Base-by-base conservation (phyloP, 2,113 vertebrate genomes). In the Cyanoliseus patagonus region DNA sequence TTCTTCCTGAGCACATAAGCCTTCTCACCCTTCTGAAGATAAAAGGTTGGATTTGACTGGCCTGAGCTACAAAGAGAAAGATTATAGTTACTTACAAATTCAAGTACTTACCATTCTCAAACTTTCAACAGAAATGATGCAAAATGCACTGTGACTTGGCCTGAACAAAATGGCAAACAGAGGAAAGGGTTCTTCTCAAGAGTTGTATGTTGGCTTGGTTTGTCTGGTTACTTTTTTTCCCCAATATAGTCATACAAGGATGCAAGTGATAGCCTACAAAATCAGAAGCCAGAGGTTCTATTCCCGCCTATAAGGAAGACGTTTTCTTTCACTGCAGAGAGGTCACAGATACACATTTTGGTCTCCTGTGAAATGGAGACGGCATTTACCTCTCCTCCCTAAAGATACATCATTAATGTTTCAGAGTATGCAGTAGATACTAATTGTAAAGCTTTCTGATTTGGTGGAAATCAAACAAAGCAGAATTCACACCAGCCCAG, bases 31-130 rank as follows among this genome's bases (percentile, higher is more conserved):
- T 98, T 99, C 95, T 98, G 97, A 77, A 99, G 97, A 44, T 98
- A 97, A 96, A 99, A 99, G 10, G 99, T 99, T 80, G 99, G 99
- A 83, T 99, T 99, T 62, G 99, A 99, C 83, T 99, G 99, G 22
- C 99, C 99, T 61, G 92, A 95, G 61, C 99, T 99, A 96, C 17
- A 79, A 66, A 83, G 79, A 57, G 93, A 90, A 86, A 92, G 30
- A 66, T 53, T 33, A 30, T 3, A 46, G 70, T 78, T 90, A 88
- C 20, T 69, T 35, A 83, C 1, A 1, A 75, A 39, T 52, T 51
- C 39, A 84, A 79, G 9, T 47, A 70, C 24, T 81, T 79, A 39
- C 1, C 55, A 17, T 39, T 61, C 31, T 20, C 31, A 91, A 73
- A 23, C 35, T 76, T 67, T 16, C 42, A 88, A 76, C 12, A 76